Percentiles rank a stretch among this genome's conserved stretches.
These are phyloP conservation scores for Hydroisotoma schaefferi DNA, from an alignment of 2,888 invertebrate species.

Conservation along the genomic window DNA sequence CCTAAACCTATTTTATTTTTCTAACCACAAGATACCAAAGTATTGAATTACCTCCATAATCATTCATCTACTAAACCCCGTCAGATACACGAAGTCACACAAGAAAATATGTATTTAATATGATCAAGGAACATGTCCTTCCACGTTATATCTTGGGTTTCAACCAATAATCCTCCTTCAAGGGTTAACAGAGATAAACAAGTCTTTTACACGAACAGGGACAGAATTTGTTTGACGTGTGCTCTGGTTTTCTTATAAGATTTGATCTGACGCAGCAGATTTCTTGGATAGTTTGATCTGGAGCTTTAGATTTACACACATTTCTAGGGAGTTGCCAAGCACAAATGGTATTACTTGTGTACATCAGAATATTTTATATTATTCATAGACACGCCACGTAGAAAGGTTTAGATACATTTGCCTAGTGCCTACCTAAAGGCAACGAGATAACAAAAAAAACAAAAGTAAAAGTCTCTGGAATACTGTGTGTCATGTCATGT, in stretches of 20 bases:
- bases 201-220: background rate
- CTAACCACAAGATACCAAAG: slow-evolving; percentile 4
- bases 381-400: background rate
- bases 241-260: background rate
- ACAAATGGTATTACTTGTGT: too few relatives aligned
- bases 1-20: background rate
- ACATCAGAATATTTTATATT: too few relatives aligned
- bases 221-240: slow-evolving; percentile 3
- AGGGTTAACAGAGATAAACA: background rate
- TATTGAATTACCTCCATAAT: background rate
- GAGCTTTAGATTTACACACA: too few relatives aligned
- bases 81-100: background rate
- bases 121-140: too few relatives aligned
- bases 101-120: background rate
- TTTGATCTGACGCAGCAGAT: too few relatives aligned
- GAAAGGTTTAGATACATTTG: background rate
- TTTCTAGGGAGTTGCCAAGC: too few relatives aligned
- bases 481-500: too few relatives aligned
- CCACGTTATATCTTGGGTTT: background rate
- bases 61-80: background rate
- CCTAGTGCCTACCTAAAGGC: too few relatives aligned
- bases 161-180: background rate
- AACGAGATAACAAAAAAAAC: too few relatives aligned
- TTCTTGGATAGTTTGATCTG: too few relatives aligned
- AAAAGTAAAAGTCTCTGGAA: too few relatives aligned